Evolutionary conservation across 2,888 invertebrate genomes (phyloP).

Genomic region (Schrankia costaestrigalis): DNA sequence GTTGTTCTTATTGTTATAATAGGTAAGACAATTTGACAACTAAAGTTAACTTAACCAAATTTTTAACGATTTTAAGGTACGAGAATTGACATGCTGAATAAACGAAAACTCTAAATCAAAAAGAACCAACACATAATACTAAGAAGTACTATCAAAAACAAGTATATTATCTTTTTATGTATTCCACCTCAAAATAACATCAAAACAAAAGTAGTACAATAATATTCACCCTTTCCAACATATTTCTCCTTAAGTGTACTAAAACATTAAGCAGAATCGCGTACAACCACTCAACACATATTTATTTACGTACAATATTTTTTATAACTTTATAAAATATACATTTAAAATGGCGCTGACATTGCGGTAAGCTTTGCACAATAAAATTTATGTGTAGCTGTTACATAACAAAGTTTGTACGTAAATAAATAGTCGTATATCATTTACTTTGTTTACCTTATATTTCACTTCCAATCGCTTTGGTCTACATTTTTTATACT

Average conservation of each 20-base stretch:
- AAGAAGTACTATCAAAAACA: too few species aligned
- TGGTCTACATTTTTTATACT: too few species aligned
- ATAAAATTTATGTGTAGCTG: conserved; percentile 24
- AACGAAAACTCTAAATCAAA: too few species aligned
- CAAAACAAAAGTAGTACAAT: too few species aligned
- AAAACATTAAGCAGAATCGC: conserved; percentile 8
- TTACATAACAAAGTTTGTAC: conserved; percentile 23
- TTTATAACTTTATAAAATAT: conserved; percentile 12
- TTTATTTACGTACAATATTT: conserved; percentile 18
- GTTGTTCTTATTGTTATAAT: too few species aligned
- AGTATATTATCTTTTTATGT: too few species aligned
- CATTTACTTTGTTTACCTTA: conserved; percentile 25
- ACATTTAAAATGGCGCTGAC: conserved; percentile 22
- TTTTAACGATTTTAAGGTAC: too few species aligned
- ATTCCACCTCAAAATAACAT: too few species aligned
- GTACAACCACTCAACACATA: conserved; percentile 8
- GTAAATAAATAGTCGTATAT: conserved; percentile 26
- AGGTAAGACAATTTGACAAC: too few species aligned
- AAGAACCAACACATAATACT: too few species aligned
- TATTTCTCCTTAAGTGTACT: conserved; percentile 2
- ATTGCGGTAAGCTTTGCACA: conserved; percentile 15
- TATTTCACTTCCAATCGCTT: conserved; percentile 12
- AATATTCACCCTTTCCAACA: conserved; percentile 3
- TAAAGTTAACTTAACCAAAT: too few species aligned
- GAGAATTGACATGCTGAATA: too few species aligned